phyloP scores from a whole-genome alignment of 2,888 invertebrate genomes.

The Ectemnius continuus region DNA sequence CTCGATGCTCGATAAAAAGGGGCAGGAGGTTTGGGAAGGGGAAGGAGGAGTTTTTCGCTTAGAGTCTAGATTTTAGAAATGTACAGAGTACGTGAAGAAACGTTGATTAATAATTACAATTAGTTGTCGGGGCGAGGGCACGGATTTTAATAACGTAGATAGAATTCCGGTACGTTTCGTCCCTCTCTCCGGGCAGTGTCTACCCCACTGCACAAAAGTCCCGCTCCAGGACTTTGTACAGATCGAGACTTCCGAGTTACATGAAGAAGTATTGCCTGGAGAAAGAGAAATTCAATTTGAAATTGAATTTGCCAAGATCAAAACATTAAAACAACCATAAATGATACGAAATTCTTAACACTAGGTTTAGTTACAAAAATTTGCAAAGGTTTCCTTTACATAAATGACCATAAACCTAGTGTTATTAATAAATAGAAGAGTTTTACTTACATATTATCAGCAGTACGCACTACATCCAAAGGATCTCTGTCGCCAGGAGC shows the following conservation, averaged over 20 bases:
- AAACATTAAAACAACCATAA: no score
- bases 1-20: no score
- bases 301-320: not conserved
- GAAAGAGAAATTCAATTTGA: conserved; percentile 24
- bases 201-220: conserved; percentile 1
- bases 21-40: no score
- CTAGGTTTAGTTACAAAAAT: no score
- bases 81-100: no score
- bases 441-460: conserved; percentile 77
- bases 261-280: conserved; percentile 70
- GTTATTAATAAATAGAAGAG: conserved; percentile 14
- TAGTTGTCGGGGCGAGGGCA: no score
- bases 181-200: not conserved
- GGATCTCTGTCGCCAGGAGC: conserved; percentile 75
- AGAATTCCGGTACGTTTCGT: no score
- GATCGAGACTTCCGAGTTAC: conserved; percentile 46
- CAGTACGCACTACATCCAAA: conserved; percentile 75
- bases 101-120: no score
- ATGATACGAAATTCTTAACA: conserved; percentile 32
- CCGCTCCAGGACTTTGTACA: not conserved
- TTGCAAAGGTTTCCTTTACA: no score
- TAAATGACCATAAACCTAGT: no score
- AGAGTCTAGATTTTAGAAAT: no score
- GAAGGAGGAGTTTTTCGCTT: no score
- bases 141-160: not conserved